Evolutionary conservation across 2,797 vertebrate genomes (phyloP).

Genomic region (Muraenolepis orangiensis): DNA sequence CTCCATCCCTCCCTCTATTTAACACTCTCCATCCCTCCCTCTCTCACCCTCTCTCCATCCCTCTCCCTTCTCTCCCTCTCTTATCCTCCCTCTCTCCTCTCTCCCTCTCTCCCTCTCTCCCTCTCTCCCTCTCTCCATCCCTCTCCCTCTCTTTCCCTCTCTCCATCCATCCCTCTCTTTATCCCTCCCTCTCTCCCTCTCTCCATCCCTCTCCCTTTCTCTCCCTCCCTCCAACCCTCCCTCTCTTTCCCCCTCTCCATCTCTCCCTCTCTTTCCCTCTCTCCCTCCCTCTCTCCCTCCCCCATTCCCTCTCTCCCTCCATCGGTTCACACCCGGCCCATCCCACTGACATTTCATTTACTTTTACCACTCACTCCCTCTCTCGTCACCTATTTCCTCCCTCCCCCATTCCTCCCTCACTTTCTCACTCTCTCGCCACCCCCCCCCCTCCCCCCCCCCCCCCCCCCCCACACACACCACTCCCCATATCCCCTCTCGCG

Average conservation of each 20-base stretch:
- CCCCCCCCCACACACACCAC: background rate
- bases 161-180: background rate
- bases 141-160: background rate
- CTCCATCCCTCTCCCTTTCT: background rate
- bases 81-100: conserved; percentile 6
- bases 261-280: conserved; percentile 8
- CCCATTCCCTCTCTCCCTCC: background rate
- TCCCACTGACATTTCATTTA: background rate
- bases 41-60: background rate
- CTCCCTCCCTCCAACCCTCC: background rate
- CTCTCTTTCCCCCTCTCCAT: conserved; percentile 3
- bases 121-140: background rate
- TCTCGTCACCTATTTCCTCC: background rate
- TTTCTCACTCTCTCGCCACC: background rate
- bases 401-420: background rate
- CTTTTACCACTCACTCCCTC: background rate
- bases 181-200: background rate
- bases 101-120: background rate
- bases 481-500: background rate
- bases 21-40: conserved; percentile 16
- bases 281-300: no score
- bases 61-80: no score
- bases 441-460: no score
- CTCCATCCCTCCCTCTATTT: background rate
- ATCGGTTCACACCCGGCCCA: background rate